These are phyloP conservation scores for Stegostoma tigrinum DNA, from an alignment of 2,113 vertebrate genomes.

Conservation along the genomic window DNA sequence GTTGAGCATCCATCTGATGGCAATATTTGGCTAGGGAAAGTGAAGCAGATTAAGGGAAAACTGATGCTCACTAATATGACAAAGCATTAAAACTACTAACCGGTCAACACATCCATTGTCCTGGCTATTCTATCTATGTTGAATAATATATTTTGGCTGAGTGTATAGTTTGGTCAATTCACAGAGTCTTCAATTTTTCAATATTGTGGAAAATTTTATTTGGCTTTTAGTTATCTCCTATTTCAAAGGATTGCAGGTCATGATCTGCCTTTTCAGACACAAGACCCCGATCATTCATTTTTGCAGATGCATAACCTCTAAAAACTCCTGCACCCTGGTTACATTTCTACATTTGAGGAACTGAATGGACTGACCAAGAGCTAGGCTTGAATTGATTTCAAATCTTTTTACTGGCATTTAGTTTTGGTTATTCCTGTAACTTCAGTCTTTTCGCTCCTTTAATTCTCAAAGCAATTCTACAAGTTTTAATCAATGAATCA, in stretches of 20 bases:
- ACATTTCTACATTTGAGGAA: background rate
- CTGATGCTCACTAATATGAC: background rate
- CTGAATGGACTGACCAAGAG: background rate
- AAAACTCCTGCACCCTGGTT: background rate
- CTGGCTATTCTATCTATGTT: background rate
- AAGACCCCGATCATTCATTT: background rate
- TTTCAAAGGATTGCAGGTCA: too few relatives aligned
- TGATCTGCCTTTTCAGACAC: background rate
- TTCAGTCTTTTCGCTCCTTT: background rate
- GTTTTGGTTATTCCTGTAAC: background rate
- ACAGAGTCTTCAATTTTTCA: background rate
- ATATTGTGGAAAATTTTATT: background rate
- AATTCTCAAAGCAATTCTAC: background rate
- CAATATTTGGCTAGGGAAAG: too few relatives aligned
- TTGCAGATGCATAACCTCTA: background rate
- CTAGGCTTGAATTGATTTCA: constrained; percentile 1
- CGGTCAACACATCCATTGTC: background rate
- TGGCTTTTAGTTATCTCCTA: too few relatives aligned
- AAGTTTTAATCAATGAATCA: background rate
- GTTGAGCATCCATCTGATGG: too few relatives aligned
- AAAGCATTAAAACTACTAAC: background rate
- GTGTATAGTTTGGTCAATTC: background rate
- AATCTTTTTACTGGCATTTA: background rate
- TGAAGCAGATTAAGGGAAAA: too few relatives aligned
- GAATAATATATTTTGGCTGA: background rate